Conservation (phyloP, 2,113 vertebrate species). For the Electrona antarctica region DNA sequence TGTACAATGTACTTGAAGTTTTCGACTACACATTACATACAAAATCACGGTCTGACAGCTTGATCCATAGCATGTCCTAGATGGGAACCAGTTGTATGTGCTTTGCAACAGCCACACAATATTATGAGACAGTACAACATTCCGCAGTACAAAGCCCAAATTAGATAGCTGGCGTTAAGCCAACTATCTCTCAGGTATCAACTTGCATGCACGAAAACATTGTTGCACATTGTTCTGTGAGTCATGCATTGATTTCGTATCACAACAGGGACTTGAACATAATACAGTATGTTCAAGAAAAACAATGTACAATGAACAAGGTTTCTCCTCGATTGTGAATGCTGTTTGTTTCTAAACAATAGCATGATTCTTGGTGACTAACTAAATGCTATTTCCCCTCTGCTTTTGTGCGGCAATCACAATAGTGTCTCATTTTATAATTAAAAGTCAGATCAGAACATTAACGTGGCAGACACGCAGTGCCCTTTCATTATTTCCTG, state of each 20-base stretch:
- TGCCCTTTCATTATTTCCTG: slow-evolving; percentile 20
- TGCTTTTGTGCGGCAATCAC: slow-evolving; percentile 10
- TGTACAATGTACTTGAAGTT: too few species aligned
- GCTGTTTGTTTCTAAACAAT: slow-evolving; percentile 15
- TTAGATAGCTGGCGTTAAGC: background rate
- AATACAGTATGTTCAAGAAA: too few species aligned
- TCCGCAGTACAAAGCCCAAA: background rate
- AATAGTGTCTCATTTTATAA: slow-evolving; percentile 35
- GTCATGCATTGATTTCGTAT: slow-evolving; percentile 23
- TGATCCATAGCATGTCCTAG: too few species aligned
- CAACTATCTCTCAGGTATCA: background rate
- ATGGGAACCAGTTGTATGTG: background rate
- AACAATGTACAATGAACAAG: slow-evolving; percentile 3
- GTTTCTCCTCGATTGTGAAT: slow-evolving; percentile 3
- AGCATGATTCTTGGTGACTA: slow-evolving; percentile 6
- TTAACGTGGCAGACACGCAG: slow-evolving; percentile 9
- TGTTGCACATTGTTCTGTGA: slow-evolving; percentile 21
- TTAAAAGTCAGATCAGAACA: slow-evolving; percentile 44
- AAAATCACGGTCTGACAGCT: too few species aligned
- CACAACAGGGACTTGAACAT: slow-evolving; percentile 13
- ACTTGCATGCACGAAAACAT: slow-evolving; percentile 34
- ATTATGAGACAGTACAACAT: background rate
- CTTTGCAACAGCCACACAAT: slow-evolving; percentile 11
- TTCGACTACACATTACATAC: too few species aligned
- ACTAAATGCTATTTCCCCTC: slow-evolving; percentile 28